Conservation (phyloP, 2,797 vertebrate genomes). For the Scomberomorus guttatus region DNA sequence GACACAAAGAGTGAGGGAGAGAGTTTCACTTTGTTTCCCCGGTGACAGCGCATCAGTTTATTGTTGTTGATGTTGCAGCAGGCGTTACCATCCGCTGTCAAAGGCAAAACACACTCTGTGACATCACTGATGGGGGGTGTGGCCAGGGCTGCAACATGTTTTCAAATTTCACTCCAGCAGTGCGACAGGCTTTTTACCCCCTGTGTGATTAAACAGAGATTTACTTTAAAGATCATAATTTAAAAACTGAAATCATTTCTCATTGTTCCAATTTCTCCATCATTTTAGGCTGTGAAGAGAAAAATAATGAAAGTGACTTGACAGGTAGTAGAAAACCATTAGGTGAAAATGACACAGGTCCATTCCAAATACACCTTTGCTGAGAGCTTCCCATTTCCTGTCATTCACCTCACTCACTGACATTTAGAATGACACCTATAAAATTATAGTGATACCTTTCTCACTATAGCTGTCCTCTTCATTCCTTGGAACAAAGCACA, state of each 20-base stretch:
- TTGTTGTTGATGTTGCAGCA: too few species aligned
- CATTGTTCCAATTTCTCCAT: conserved; percentile 22
- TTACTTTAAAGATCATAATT: background rate
- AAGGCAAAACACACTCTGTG: too few species aligned
- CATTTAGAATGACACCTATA: conserved; percentile 8
- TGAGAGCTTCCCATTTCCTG: background rate
- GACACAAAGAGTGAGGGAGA: background rate
- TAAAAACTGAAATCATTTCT: background rate
- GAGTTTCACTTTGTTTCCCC: too few species aligned
- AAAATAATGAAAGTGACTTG: background rate
- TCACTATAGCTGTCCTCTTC: background rate
- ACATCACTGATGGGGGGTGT: too few species aligned
- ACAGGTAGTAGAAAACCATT: background rate
- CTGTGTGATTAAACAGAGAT: background rate
- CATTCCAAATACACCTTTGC: background rate
- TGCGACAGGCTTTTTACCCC: too few species aligned
- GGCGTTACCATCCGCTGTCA: too few species aligned
- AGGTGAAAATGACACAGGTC: background rate
- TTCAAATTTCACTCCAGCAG: too few species aligned
- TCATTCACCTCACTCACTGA: background rate
- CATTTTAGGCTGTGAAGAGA: background rate
- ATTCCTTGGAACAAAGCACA: background rate
- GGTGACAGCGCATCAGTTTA: too few species aligned
- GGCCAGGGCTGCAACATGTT: too few species aligned
- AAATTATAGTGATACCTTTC: background rate